Base-by-base conservation (phyloP, 1,140 invertebrate species). In the Asbolus verrucosus region DNA sequence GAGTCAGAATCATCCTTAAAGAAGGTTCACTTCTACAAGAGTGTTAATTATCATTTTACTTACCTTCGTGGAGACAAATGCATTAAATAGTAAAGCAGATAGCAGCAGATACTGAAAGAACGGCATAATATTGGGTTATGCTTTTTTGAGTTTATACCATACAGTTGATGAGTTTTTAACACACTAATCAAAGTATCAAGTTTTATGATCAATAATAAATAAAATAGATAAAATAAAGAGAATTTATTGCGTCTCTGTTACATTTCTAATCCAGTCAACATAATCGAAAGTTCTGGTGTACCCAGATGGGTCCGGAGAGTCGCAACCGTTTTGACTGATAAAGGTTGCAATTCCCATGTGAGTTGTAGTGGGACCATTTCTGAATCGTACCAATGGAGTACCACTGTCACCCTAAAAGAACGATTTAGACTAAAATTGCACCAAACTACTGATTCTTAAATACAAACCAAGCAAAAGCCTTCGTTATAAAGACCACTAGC, bases 401-500 rank as follows among this genome's bases (percentile, higher is more conserved):
- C 46, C 46, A 14, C 46, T 54, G 13, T 54, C 46, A 13, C 46
- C 46, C 46, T 54, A 27, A 1, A 54, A 27, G 5, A 9, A 50
- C 18, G 27, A 54, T 6, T 36, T n/a, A 36, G 11, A 6, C 33
- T 5, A 8, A 46, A 18, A 18, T 8, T 19, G 4, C 2, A 9
- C 16, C 5, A 46, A 5, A 1, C 9, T 16, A 46, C 0, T 46
- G 9, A 9, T 1, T 30, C 4, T 30, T 30, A 5, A 30, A 0
- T 5, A 30, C 33, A n/a, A 54, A 54, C 46, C 46, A 24, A 13
- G 11, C 46, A 54, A 27, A 54, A 54, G n/a, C 46, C 46, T 27
- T 54, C 46, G 21, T 54, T 30, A 6, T 54, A 24, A 13, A 13
- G n/a, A 8, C 46, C 46, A 11, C 14, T 21, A 27, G 46, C 46